Evolutionary conservation across 2,113 vertebrate species (phyloP), one percentile per base, ranked within the genome.

Genomic region (Eurypyga helias): DNA sequence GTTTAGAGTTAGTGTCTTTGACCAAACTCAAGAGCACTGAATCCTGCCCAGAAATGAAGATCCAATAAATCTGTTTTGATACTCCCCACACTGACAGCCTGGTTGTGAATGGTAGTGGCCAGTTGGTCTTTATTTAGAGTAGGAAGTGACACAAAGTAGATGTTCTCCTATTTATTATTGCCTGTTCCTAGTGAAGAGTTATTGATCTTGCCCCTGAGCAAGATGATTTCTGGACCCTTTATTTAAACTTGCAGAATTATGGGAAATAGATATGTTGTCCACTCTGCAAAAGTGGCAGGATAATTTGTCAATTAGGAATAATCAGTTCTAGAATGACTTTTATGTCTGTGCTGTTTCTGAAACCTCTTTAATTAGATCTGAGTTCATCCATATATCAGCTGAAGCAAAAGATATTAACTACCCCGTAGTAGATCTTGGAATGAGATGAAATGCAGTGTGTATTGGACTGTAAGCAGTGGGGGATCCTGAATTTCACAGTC

Each of bases 221-320:
- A 85, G 85, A 52, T 36, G 11, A 65, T 83, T 96, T 94, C 89
- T 97, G 72, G 31, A 75, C 62, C 33, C 48, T 89, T 97, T 83
- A 58, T 94, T 97, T 98, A 87, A 96, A 91, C 78, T 70, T 95
- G 73, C 28, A 58, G 77, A 96, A 88, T 96, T 96, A 96, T 87
- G 96, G 92, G 73, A 97, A 97, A 96, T 92, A 96, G 80, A 79
- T 94, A 82, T 9, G 65, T 97, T 97, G 49, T 89, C 45, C 43
- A 79, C 61, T 94, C 88, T 93, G 90, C 86, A 91, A 86, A 94
- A n/a, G 78, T 95, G 92, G 72, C 75, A 97, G 90, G 72, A 89
- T 96, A 97, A 96, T 96, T 97, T 97, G 65, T 97, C 96, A 97
- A 87, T 97, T 97, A 97, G 94, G 93, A 97, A 83, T 93, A 96